Evolutionary conservation across 2,797 vertebrate species (phyloP).

Genomic region (Brotula barbata): DNA sequence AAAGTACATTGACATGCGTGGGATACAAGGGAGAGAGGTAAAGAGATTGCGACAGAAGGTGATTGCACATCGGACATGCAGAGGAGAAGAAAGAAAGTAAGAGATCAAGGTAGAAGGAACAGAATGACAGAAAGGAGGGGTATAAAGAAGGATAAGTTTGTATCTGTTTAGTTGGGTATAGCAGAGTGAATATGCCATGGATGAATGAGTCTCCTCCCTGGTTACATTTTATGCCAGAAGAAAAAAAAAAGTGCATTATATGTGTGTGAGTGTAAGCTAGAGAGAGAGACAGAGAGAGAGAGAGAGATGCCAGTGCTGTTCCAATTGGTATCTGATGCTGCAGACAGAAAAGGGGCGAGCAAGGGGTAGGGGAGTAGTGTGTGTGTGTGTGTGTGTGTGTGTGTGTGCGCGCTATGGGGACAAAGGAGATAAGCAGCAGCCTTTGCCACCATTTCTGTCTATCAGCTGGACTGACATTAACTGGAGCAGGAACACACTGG

Average conservation of each 20-base stretch:
- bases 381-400: conserved; percentile 24
- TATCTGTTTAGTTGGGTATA: conserved; percentile 64
- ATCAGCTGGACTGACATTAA: conserved; percentile 57
- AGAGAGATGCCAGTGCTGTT: conserved; percentile 49
- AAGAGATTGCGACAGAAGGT: conserved; percentile 30
- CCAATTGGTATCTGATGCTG: conserved; percentile 60
- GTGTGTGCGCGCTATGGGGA: conserved; percentile 38
- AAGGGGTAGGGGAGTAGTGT: conserved; percentile 17
- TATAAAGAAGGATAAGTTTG: conserved; percentile 74
- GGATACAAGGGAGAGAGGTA: conserved; percentile 34
- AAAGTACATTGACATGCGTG: conserved; percentile 64
- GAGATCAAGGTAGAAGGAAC: conserved; percentile 48
- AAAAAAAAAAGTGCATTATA: conserved; percentile 27
- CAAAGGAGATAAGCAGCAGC: conserved; percentile 60
- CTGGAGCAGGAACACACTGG: conserved; percentile 30
- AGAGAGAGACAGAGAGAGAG: conserved; percentile 1
- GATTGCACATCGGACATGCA: conserved; percentile 46
- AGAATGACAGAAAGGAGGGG: conserved; percentile 62
- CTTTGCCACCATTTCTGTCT: conserved; percentile 47
- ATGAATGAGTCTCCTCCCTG: conserved; percentile 56
- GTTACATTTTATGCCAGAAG: conserved; percentile 51
- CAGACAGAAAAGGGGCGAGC: conserved; percentile 49
- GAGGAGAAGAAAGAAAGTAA: conserved; percentile 14
- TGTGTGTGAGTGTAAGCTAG: not conserved
- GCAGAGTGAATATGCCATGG: conserved; percentile 60